Percentiles rank a stretch among this genome's conserved stretches.
These are phyloP conservation scores for Gerosis bhagava DNA, from an alignment of 2,888 invertebrate genomes.

Conservation along the genomic window DNA sequence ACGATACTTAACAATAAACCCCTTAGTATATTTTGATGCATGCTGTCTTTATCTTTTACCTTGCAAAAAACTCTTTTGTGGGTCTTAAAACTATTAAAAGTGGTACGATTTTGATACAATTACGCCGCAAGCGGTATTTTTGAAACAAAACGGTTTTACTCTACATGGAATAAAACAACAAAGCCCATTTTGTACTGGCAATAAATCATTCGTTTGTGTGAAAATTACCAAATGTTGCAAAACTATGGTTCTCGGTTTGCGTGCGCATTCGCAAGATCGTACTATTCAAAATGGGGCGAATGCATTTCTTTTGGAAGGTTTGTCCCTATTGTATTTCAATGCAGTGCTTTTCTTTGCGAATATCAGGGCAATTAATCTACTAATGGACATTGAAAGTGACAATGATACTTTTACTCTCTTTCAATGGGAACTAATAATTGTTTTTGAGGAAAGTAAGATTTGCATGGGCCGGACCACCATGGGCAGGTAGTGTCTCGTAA, in stretches of 20 bases:
- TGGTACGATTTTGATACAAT: slow-evolving; percentile 52
- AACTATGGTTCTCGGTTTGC: slow-evolving; percentile 40
- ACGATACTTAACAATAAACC: slow-evolving; percentile 40
- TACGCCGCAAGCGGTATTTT: slow-evolving; percentile 71
- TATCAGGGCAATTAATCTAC: slow-evolving; percentile 72
- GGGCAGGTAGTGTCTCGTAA: slow-evolving; percentile 76
- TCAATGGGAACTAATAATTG: slow-evolving; percentile 57
- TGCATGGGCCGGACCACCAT: slow-evolving; percentile 67
- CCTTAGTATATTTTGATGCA: slow-evolving; percentile 44
- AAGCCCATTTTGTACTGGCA: slow-evolving; percentile 49
- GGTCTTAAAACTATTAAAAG: slow-evolving; percentile 26
- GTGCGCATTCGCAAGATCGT: slow-evolving; percentile 63
- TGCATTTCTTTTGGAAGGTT: slow-evolving; percentile 46
- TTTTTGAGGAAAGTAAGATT: slow-evolving; percentile 56
- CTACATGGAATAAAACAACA: slow-evolving; percentile 46
- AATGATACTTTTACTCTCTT: slow-evolving; percentile 73
- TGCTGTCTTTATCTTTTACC: slow-evolving; percentile 49
- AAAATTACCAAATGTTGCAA: slow-evolving; percentile 73
- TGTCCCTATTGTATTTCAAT: slow-evolving; percentile 42
- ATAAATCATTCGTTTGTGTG: slow-evolving; percentile 73
- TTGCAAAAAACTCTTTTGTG: slow-evolving; percentile 43
- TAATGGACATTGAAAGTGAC: slow-evolving; percentile 52
- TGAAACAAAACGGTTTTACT: slow-evolving; percentile 56
- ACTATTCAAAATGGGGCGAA: slow-evolving; percentile 45
- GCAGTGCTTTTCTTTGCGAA: slow-evolving; percentile 63